Evolutionary conservation across 2,113 vertebrate species (phyloP).

Genomic region (Amblyornis subalaris): DNA sequence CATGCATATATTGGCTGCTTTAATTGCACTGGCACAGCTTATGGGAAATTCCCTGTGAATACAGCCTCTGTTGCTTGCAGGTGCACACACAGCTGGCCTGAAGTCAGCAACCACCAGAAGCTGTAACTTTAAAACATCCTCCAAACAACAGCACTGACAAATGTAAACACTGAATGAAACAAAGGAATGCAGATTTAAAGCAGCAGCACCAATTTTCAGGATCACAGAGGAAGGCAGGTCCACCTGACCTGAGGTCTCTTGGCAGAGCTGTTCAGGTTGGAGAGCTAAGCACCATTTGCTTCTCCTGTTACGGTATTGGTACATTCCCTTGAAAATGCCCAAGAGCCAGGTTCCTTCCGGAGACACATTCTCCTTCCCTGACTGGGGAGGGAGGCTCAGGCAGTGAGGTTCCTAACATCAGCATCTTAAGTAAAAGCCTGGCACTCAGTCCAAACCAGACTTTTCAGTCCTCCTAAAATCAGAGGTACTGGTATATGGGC

Average conservation of each 20-base stretch:
- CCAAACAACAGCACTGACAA: background rate
- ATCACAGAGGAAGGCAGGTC: background rate
- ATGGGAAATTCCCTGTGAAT: accelerated
- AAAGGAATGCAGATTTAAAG: background rate
- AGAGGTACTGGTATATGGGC: background rate
- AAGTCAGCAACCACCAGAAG: background rate
- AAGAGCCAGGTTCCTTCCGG: background rate
- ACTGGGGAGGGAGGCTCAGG: background rate
- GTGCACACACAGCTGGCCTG: background rate
- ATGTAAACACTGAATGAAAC: background rate
- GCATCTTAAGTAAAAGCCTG: background rate
- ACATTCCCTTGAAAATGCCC: background rate
- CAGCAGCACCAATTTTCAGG: background rate
- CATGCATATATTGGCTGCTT: background rate
- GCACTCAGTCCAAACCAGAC: background rate
- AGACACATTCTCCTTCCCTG: background rate
- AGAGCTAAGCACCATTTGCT: background rate
- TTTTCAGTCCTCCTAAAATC: background rate
- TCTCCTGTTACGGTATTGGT: background rate
- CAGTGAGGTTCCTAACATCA: background rate
- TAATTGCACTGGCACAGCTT: background rate
- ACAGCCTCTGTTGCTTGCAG: accelerated
- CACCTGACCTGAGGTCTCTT: background rate
- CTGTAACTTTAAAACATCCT: background rate
- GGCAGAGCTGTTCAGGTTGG: background rate